phyloP scores from a whole-genome alignment of 2,113 vertebrate genomes.

The Malurus cyaneus region DNA sequence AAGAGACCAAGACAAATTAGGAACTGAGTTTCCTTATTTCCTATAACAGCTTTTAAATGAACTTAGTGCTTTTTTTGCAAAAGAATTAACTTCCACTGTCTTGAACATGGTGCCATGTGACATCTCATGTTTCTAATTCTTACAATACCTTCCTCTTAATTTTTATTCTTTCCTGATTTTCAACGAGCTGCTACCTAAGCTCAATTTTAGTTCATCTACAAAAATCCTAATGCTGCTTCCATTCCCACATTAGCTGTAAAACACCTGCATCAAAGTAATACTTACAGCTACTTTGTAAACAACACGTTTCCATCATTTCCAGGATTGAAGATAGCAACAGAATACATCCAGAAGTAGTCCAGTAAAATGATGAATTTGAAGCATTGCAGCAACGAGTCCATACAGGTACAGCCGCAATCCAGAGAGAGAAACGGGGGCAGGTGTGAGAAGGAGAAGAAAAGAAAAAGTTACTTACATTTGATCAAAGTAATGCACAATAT shows the following conservation, averaged over 20 bases:
- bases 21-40: background rate
- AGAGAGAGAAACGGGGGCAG: background rate
- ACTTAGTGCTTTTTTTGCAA: background rate
- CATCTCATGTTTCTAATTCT: background rate
- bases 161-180: background rate
- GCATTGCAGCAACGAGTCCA: conserved; percentile 4
- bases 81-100: background rate
- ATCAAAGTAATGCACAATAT: background rate
- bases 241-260: background rate
- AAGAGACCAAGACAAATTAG: background rate
- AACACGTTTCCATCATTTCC: conserved; percentile 71
- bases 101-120: background rate
- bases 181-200: background rate
- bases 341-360: conserved; percentile 46
- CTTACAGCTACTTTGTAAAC: conserved; percentile 92
- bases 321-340: background rate
- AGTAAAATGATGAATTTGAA: conserved; percentile 32
- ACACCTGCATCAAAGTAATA: conserved; percentile 53
- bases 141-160: background rate
- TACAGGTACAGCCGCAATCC: conserved; percentile 34
- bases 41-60: background rate
- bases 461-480: conserved; percentile 78
- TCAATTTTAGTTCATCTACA: background rate
- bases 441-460: background rate
- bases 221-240: background rate